Percentiles rank a stretch among this genome's conserved stretches.
phyloP scores from a whole-genome alignment of 2,797 vertebrate genomes.

The Calcarius lapponicus region DNA sequence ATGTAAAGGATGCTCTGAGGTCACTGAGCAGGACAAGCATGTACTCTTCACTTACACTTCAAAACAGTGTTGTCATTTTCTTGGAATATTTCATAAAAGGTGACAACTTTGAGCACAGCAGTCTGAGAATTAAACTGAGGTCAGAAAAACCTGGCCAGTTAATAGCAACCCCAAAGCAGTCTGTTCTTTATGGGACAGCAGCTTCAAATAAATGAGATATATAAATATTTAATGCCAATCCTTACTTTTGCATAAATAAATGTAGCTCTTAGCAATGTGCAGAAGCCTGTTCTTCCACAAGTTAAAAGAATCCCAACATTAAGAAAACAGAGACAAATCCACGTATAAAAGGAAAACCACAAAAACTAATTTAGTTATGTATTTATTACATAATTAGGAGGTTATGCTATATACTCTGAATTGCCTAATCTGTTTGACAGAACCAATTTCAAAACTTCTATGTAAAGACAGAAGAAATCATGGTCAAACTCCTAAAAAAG shows the following conservation, averaged over 20 bases:
- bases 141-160: slow-evolving; percentile 18
- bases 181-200: not conserved
- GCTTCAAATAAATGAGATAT: not conserved
- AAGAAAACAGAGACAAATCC: not conserved
- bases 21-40: not conserved
- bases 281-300: not conserved
- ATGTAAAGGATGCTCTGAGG: not conserved
- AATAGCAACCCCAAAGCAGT: not conserved
- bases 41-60: slow-evolving; percentile 22
- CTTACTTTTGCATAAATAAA: slow-evolving; percentile 2
- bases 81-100: slow-evolving; percentile 3
- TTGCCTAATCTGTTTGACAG: not conserved
- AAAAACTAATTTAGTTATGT: not conserved
- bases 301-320: not conserved
- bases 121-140: not conserved
- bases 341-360: not conserved
- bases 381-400: not conserved
- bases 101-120: not conserved
- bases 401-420: not conserved
- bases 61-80: not conserved
- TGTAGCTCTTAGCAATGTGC: not conserved
- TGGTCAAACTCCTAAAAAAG: not conserved
- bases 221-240: slow-evolving; percentile 3
- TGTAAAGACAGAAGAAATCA: not conserved
- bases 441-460: not conserved